Conservation (phyloP, 2,888 invertebrate species). For the Amiota mariae region DNA sequence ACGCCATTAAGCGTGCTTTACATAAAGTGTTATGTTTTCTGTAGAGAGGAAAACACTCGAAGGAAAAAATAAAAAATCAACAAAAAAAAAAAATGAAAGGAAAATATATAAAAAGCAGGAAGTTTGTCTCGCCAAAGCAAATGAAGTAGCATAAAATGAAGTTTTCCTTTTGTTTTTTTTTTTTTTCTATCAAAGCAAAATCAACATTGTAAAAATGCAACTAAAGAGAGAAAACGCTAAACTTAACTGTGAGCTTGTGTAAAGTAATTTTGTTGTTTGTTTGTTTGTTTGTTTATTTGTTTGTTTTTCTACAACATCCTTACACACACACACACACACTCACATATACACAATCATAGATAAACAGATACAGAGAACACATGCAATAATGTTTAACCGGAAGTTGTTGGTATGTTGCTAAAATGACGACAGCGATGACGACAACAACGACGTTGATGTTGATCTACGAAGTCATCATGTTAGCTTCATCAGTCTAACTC, state of each 20-base stretch:
- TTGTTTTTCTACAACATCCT: slow-evolving; percentile 7
- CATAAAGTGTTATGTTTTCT: background rate
- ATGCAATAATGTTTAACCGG: slow-evolving; percentile 2
- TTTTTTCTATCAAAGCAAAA: slow-evolving; percentile 11
- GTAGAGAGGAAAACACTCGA: slow-evolving; percentile 3
- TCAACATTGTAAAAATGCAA: slow-evolving; percentile 24
- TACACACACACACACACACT: slow-evolving; percentile 10
- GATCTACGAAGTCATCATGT: slow-evolving; percentile 19
- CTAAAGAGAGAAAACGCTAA: slow-evolving; percentile 9
- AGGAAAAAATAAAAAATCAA: slow-evolving; percentile 19
- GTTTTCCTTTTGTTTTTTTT: slow-evolving; percentile 51
- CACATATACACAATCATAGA: background rate
- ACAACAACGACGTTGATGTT: slow-evolving; percentile 4
- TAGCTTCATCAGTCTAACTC: background rate
- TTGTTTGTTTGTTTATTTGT: slow-evolving; percentile 5
- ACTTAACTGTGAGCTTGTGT: slow-evolving; percentile 18
- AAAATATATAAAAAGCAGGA: slow-evolving; percentile 42
- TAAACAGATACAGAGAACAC: background rate
- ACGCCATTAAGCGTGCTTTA: background rate
- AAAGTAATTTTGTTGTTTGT: background rate
- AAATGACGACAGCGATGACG: too few species aligned
- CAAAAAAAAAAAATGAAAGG: slow-evolving; percentile 28
- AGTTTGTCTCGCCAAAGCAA: slow-evolving; percentile 50
- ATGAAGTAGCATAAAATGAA: slow-evolving; percentile 61
- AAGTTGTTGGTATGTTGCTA: background rate